A percentile compares a stretch with the other conserved stretches of the same genome.
Evolutionary conservation across 2,888 invertebrate species (phyloP).

Genomic region (Agriotes lineatus): DNA sequence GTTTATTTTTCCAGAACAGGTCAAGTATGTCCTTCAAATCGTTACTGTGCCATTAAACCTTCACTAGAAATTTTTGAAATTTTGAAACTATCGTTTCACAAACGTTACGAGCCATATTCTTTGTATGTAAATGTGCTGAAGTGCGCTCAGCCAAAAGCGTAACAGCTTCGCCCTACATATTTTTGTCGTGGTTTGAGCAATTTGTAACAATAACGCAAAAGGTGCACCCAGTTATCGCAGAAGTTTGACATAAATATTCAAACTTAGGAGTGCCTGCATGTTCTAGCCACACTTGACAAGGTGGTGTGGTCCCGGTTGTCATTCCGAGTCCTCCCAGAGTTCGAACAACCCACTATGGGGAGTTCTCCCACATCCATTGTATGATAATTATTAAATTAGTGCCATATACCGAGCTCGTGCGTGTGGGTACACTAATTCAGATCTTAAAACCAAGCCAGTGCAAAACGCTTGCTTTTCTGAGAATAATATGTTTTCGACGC

Average conservation of each 20-base stretch:
- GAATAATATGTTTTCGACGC: too few relatives aligned
- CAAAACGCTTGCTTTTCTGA: too few relatives aligned
- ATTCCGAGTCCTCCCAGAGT: constrained; percentile 49
- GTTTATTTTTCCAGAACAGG: too few relatives aligned
- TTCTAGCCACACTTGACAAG: constrained; percentile 49
- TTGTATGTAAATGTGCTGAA: too few relatives aligned
- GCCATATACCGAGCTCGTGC: constrained; percentile 30
- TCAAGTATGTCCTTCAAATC: too few relatives aligned
- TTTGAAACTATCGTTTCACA: too few relatives aligned
- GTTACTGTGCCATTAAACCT: too few relatives aligned
- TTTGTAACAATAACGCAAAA: background rate
- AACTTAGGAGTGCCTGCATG: constrained; percentile 47
- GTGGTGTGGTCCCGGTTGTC: constrained; percentile 49
- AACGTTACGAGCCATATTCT: too few relatives aligned
- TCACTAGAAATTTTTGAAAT: too few relatives aligned
- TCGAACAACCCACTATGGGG: constrained; percentile 44
- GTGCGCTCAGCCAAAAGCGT: too few relatives aligned
- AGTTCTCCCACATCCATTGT: constrained; percentile 42
- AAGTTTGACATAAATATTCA: constrained; percentile 30
- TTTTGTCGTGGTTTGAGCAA: background rate
- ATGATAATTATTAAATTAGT: constrained; percentile 45
- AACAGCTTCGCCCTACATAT: background rate
- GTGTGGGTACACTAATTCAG: constrained; percentile 31
- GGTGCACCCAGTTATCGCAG: constrained; percentile 11
- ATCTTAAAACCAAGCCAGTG: constrained; percentile 28